A percentile compares a stretch with the other conserved stretches of the same genome.
Conservation (phyloP, 30 jellyfish, hydroid and myxozoan species). For the Morbakka virulenta region DNA sequence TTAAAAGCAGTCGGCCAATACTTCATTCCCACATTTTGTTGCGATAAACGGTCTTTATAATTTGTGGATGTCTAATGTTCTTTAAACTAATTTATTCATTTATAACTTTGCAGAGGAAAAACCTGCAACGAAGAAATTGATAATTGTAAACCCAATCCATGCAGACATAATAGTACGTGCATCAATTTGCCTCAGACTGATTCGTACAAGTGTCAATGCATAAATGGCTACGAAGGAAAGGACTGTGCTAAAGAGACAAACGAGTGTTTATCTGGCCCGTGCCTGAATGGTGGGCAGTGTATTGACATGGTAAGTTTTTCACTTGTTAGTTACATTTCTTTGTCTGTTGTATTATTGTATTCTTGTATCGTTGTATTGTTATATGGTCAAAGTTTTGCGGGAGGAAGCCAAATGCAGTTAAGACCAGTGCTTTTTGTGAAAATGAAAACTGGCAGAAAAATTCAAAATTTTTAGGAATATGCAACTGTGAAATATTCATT, state of each 20-base stretch:
- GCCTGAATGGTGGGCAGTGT: conserved; percentile 79
- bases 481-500: too few species aligned
- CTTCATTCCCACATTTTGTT: too few species aligned
- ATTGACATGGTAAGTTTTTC: conserved; percentile 64
- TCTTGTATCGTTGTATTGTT: too few species aligned
- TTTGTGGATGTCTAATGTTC: too few species aligned
- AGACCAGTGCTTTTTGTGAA: too few species aligned
- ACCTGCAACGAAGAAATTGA: conserved; percentile 72
- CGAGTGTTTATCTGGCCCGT: conserved; percentile 84
- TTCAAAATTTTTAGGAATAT: too few species aligned
- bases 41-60: too few species aligned
- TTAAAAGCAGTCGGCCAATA: too few species aligned
- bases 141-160: conserved; percentile 92
- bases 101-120: conserved; percentile 60
- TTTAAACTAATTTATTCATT: too few species aligned
- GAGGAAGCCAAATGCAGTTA: background rate
- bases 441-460: too few species aligned
- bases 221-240: conserved; percentile 78
- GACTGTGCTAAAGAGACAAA: conserved; percentile 73
- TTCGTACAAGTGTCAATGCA: conserved; percentile 62
- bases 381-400: background rate
- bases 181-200: conserved; percentile 31
- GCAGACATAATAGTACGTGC: conserved; percentile 83
- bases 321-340: background rate
- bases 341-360: too few species aligned